Evolutionary conservation across 2,797 vertebrate species (phyloP).

Genomic region (Pseudomugil tenellus): DNA sequence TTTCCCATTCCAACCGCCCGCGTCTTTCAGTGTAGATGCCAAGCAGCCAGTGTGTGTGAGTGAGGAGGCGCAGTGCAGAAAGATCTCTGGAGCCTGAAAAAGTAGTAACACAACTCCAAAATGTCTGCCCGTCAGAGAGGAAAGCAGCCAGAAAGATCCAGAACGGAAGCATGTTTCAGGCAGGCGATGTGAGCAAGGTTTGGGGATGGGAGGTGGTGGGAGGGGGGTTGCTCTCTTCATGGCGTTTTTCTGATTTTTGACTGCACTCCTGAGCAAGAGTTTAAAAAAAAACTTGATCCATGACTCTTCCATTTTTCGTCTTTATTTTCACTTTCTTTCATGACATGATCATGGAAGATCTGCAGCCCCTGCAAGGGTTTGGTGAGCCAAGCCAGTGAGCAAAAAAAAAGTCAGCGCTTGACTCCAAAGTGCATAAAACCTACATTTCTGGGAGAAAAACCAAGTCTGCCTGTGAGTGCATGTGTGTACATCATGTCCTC

Average conservation of each 20-base stretch:
- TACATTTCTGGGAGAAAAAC: slow-evolving; percentile 63
- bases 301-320: slow-evolving; percentile 59
- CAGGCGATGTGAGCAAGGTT: slow-evolving; percentile 36
- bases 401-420: slow-evolving; percentile 37
- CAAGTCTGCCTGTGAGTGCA: slow-evolving; percentile 49
- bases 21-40: slow-evolving; percentile 34
- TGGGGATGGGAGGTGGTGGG: background rate
- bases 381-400: slow-evolving; percentile 45
- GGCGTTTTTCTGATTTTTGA: slow-evolving; percentile 38
- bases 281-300: slow-evolving; percentile 43
- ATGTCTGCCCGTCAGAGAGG: slow-evolving; percentile 53
- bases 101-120: slow-evolving; percentile 39
- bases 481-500: slow-evolving; percentile 53
- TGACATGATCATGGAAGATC: slow-evolving; percentile 60
- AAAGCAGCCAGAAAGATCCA: slow-evolving; percentile 69
- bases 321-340: slow-evolving; percentile 42
- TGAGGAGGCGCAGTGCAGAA: slow-evolving; percentile 37
- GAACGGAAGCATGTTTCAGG: slow-evolving; percentile 59
- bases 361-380: slow-evolving; percentile 50
- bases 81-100: slow-evolving; percentile 30
- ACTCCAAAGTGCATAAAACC: slow-evolving; percentile 66
- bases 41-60: slow-evolving; percentile 52
- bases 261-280: slow-evolving; percentile 39
- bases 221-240: slow-evolving; percentile 16
- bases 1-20: background rate